Conservation (phyloP, 1,140 invertebrate species). For the Zaprionus kolodkinae region DNA sequence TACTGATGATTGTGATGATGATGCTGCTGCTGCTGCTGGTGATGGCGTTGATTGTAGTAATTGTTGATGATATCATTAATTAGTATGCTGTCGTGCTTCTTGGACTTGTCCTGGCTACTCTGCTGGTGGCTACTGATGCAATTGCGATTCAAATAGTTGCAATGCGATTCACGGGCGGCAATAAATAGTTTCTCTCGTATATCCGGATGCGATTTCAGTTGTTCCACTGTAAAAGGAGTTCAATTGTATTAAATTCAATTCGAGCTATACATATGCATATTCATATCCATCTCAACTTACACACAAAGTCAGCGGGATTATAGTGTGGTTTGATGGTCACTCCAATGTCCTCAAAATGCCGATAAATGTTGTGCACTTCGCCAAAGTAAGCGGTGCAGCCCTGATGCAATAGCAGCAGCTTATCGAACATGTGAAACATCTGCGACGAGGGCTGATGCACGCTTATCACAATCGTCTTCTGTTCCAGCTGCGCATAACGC, state of each 20-base stretch:
- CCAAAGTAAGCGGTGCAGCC: conserved; percentile 93
- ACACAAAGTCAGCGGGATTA: conserved; percentile 94
- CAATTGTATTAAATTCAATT: not conserved
- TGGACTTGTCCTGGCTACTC: conserved; percentile 38
- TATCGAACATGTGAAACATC: conserved; percentile 95
- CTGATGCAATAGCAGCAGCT: conserved; percentile 90
- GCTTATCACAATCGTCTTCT: conserved; percentile 92
- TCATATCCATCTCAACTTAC: conserved; percentile 85
- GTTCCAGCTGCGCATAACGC: conserved; percentile 90
- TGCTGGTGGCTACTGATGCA: conserved; percentile 83
- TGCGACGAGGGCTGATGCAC: conserved; percentile 95
- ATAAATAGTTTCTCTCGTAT: conserved; percentile 89
- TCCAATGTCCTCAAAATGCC: conserved; percentile 91
- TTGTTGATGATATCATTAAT: conserved; percentile 79
- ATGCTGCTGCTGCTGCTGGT: conserved; percentile 35
- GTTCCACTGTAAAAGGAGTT: conserved; percentile 87
- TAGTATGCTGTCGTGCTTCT: conserved; percentile 64
- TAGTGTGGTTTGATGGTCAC: conserved; percentile 91
- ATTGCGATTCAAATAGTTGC: conserved; percentile 86
- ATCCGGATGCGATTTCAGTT: conserved; percentile 90
- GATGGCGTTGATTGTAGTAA: conserved; percentile 74
- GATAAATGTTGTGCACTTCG: conserved; percentile 89
- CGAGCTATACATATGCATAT: too few relatives aligned
- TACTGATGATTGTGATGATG: conserved; percentile 58
- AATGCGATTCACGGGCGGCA: conserved; percentile 85